phyloP scores from a whole-genome alignment of 2,888 invertebrate species.

The Plagiodera versicolora region DNA sequence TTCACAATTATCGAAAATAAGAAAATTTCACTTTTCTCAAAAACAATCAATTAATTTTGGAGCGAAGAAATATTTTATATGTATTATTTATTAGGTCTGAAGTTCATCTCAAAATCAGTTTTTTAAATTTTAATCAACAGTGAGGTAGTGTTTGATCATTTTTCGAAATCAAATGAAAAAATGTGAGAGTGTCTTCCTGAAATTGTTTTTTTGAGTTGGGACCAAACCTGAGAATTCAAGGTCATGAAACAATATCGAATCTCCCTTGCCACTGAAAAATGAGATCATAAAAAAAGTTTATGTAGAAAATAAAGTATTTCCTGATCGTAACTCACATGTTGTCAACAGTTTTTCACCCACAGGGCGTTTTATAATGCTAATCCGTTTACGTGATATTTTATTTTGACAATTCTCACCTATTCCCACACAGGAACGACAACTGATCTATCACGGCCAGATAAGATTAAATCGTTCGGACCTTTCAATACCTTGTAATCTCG shows the following conservation, averaged over 20 bases:
- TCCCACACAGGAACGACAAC: neutral
- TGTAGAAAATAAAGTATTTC: neutral
- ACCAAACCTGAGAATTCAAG: no score
- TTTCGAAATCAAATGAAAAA: no score
- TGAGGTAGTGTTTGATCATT: no score
- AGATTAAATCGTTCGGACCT: slow-evolving; percentile 14
- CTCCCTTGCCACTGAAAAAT: neutral
- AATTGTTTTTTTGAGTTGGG: no score
- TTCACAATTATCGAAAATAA: no score
- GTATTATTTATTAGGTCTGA: no score
- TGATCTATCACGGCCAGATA: neutral
- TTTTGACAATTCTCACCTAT: neutral
- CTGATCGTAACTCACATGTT: neutral
- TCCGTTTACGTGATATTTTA: neutral
- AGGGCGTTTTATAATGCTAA: neutral
- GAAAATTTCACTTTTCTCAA: no score
- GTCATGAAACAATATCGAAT: neutral
- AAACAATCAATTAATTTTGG: no score
- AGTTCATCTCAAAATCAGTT: no score
- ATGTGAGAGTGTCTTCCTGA: no score
- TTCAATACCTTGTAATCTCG: slow-evolving; percentile 4
- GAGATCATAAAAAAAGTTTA: neutral
- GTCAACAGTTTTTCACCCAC: neutral
- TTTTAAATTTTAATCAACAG: no score
- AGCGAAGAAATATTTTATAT: no score